Base-by-base conservation (phyloP, 2,113 vertebrate species). In the Oxygymnocypris stewartii region DNA sequence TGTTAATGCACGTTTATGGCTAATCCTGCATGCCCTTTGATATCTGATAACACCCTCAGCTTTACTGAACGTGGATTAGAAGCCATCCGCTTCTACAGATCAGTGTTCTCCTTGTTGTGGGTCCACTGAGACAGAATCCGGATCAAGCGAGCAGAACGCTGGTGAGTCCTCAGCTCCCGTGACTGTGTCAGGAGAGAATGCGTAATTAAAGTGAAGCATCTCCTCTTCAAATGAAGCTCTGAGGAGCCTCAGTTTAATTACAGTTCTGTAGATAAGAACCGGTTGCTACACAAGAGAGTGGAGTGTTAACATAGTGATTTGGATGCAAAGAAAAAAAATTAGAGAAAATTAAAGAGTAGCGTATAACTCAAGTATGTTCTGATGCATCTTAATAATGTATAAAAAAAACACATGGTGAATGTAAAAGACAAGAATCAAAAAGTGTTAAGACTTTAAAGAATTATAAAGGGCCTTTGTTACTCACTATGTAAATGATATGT, bases 1-100 rank as follows among this genome's bases (percentile, higher is more conserved):
- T 88, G 87, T 84, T 90, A 74, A 91, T 90, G 77, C 73, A 42
- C 84, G 79, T 78, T 89, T 87, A 85, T 87, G 84, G 49, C 79
- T 89, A 88, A 92, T 90, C 89, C 88, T 12, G 42, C 25, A 47
- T 82, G 57, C 16, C 59, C 90, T 92, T 92, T 92, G 89, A 93
- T 88, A 87, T 90, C 84, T 31, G 69, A 86, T 87, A 76, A 85
- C 14, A 20, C 76, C 28, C 44, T 51, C 61, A 37, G 86, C 80
- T 88, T 84, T 86, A 90, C 67, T 84, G 88, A 89, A 88, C 67
- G 57, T 37, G 87, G 81, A 90, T 91, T 88, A 76, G 81, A 90
- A 87, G 89, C 87, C 65, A 87, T 42, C 10, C 4, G 73, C 61
- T 89, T 78, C 69, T 6, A 85, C 82, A 75, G 51, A 59, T 23